Evolutionary conservation across 2,888 invertebrate species (phyloP).

Genomic region (Amphimallon solstitiale): DNA sequence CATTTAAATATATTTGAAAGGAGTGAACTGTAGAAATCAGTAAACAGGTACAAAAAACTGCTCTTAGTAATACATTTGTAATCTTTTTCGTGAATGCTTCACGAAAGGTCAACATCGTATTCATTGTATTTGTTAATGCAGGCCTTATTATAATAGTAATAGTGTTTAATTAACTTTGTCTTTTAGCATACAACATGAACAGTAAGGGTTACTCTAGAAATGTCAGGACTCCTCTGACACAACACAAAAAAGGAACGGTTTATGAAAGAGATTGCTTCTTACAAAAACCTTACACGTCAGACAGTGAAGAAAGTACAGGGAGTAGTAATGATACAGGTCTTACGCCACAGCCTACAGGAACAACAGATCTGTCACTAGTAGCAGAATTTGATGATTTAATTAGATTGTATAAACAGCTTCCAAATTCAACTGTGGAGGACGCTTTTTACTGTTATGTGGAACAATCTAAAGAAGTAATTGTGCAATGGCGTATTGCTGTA

Average conservation of each 20-base stretch:
- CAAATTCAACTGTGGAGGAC: slow-evolving; percentile 75
- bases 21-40: too few species aligned
- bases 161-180: neutral
- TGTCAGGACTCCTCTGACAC: neutral
- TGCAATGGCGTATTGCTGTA: slow-evolving; percentile 75
- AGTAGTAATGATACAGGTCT: slow-evolving; percentile 23
- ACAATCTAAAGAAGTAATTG: slow-evolving; percentile 76
- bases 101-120: too few species aligned
- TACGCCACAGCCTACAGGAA: neutral
- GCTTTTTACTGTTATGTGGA: slow-evolving; percentile 79
- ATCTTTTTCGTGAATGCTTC: too few species aligned
- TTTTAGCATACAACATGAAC: slow-evolving; percentile 17
- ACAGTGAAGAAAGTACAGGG: slow-evolving; percentile 37
- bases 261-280: slow-evolving; percentile 12
- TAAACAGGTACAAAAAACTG: too few species aligned
- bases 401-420: slow-evolving; percentile 72
- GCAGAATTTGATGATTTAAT: slow-evolving; percentile 79
- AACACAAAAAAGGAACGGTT: neutral
- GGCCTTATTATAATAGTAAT: neutral
- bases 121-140: neutral
- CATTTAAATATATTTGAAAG: slow-evolving; percentile 8
- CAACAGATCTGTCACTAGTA: slow-evolving; percentile 68
- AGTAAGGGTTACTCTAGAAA: neutral
- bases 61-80: too few species aligned
- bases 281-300: slow-evolving; percentile 24